Evolutionary conservation across 2,797 vertebrate genomes (phyloP).

Genomic region (Acipenser transmontanus): DNA sequence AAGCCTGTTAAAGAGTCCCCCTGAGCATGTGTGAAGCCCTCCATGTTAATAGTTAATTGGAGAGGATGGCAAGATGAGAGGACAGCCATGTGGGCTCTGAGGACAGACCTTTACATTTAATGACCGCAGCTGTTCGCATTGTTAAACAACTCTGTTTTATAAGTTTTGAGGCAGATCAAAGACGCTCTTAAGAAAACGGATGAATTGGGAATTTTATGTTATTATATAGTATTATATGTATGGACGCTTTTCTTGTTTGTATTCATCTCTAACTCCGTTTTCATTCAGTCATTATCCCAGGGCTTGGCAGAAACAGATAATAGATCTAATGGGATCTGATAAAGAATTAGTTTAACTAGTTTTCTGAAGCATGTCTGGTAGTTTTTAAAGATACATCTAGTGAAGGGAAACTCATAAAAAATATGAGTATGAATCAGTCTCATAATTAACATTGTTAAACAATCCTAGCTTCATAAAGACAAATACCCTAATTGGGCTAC

Average conservation of each 20-base stretch:
- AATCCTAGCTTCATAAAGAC: background rate
- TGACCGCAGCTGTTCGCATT: constrained; percentile 68
- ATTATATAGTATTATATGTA: background rate
- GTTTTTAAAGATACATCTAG: no score
- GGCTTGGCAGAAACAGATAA: no score
- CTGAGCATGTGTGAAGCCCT: constrained; percentile 64
- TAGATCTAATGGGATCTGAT: no score
- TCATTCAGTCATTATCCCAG: no score
- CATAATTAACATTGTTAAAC: constrained; percentile 5
- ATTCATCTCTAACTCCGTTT: no score
- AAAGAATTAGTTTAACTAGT: no score
- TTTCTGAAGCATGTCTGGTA: no score
- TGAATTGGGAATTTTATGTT: background rate
- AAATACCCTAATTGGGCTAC: constrained; percentile 28
- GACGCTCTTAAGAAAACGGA: constrained; percentile 2
- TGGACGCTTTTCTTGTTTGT: no score
- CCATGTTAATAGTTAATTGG: constrained; percentile 70
- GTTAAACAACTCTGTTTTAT: constrained; percentile 49
- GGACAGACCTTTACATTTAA: constrained; percentile 52
- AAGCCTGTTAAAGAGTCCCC: constrained; percentile 61
- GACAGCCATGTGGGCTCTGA: constrained; percentile 61
- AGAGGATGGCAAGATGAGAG: constrained; percentile 64
- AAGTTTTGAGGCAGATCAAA: constrained; percentile 21
- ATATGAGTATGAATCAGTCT: background rate
- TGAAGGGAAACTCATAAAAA: no score